Evolutionary conservation across 2,797 vertebrate species (phyloP), one percentile per base, ranked within the genome.

Genomic region (Mus caroli): DNA sequence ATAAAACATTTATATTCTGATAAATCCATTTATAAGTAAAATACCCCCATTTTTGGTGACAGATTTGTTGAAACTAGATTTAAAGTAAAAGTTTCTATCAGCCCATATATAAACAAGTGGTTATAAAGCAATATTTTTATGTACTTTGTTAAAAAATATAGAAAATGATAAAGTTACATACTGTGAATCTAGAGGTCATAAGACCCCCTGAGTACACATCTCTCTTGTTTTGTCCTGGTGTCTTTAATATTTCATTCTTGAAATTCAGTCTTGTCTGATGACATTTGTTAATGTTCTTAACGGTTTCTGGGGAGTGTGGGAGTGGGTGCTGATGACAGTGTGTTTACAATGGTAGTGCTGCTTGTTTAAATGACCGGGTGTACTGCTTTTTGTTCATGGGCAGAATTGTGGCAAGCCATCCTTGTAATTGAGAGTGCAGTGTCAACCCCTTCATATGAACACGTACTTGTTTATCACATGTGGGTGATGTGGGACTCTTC

Each of bases 61-160:
- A 75, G 37, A 91, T 60, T 96, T 92, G 62, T 78, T 67, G 12
- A 93, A 92, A 86, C 54, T 95, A 83, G 40, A 73, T 91, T 96
- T 89, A 69, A 93, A 83, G 58, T 95, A 83, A 93, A 85, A 88
- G 84, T 85, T 89, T 14, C 26, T 71, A 3, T 92, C 19, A 62
- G 52, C 54, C 24, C 4, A 24, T 58, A 89, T 84, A 58, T 34
- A 91, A 91, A 60, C 67, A 52, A n/a, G 64, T 78, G 82, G 34
- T 56, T 90, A 88, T 71, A 37, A 90, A 90, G 52, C 67, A 83
- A 17, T 86, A n/a, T 69, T 82, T 52, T 77, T 40, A 43, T 62
- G 40, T 82, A 85, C 46, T 80, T 92, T 84, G 43, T 95, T 73
- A 86, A 69, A 93, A 43, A 50, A 60, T 52, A 82, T 54, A 73